Conservation (phyloP, 2,113 vertebrate species). For the Pandion haliaetus region DNA sequence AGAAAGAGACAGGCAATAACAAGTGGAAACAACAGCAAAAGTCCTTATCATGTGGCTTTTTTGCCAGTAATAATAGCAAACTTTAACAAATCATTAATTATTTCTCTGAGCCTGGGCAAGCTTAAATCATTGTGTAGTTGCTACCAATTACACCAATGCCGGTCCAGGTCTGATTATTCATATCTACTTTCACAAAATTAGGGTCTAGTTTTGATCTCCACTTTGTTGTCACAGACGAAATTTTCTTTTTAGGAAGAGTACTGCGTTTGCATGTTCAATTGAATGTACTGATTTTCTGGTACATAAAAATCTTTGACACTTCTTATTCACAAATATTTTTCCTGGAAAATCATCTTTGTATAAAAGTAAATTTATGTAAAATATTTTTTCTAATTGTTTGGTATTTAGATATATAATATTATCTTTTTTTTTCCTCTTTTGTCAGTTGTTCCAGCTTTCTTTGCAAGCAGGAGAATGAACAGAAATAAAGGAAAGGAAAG, state of each 20-base stretch:
- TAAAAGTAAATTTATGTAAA: not conserved
- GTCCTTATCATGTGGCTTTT: not conserved
- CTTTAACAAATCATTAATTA: not conserved
- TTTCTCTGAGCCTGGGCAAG: not conserved
- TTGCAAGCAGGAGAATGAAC: not conserved
- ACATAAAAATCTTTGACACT: not conserved
- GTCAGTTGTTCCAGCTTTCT: not conserved
- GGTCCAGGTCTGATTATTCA: not conserved
- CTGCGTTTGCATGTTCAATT: not conserved
- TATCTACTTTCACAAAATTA: not conserved
- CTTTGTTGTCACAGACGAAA: not conserved
- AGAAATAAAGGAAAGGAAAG: not conserved
- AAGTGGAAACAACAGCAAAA: not conserved
- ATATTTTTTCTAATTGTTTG: not conserved
- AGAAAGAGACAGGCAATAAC: not conserved
- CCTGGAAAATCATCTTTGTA: not conserved
- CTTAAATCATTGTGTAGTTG: not conserved
- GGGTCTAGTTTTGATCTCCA: not conserved
- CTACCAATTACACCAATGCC: not conserved
- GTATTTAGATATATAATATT: not conserved
- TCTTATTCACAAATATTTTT: not conserved
- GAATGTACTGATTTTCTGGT: not conserved
- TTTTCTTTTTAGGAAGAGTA: not conserved
- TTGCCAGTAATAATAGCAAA: not conserved
- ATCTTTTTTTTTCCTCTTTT: not conserved